Percentiles rank a stretch among this genome's conserved stretches.
These are phyloP conservation scores for Aporrectodea caliginosa DNA, from an alignment of 1,140 invertebrate species.

Conservation along the genomic window DNA sequence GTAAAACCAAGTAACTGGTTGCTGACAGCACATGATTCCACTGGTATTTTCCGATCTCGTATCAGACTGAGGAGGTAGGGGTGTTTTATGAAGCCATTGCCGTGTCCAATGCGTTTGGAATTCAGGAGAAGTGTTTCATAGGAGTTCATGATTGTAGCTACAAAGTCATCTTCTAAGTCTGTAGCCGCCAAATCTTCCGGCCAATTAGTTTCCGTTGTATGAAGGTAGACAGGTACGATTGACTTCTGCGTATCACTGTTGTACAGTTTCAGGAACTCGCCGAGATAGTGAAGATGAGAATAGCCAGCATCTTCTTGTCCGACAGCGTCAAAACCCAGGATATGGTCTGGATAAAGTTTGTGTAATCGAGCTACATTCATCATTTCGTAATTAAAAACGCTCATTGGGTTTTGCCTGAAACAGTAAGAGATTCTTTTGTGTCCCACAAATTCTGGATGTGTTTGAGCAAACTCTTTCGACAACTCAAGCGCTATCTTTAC, in stretches of 20 bases:
- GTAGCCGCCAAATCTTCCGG: conserved; percentile 39
- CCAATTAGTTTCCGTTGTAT: conserved; percentile 42
- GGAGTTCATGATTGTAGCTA: conserved; percentile 37
- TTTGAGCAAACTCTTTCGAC: neutral
- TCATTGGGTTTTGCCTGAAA: neutral
- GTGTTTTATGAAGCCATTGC: conserved; percentile 38
- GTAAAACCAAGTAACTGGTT: conserved; percentile 41
- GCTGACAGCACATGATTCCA: conserved; percentile 40
- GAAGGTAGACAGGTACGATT: conserved; percentile 37
- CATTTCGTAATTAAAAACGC: conserved; percentile 5
- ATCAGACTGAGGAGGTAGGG: conserved; percentile 39
- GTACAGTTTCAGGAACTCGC: conserved; percentile 26
- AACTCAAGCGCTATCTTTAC: conserved; percentile 27
- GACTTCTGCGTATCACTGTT: conserved; percentile 8
- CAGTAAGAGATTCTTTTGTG: conserved; percentile 34
- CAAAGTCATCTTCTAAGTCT: conserved; percentile 33
- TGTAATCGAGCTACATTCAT: conserved; percentile 21
- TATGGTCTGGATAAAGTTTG: conserved; percentile 37
- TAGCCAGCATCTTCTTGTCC: conserved; percentile 42
- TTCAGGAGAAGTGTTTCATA: conserved; percentile 38
- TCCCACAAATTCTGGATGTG: conserved; percentile 37
- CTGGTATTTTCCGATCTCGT: conserved; percentile 35
- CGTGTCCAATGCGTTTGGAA: conserved; percentile 39
- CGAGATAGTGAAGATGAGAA: conserved; percentile 38
- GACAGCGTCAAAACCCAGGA: conserved; percentile 40